A percentile compares a stretch with the other conserved stretches of the same genome.
Conservation (phyloP, 2,888 invertebrate genomes). For the Hemaris fuciformis region DNA sequence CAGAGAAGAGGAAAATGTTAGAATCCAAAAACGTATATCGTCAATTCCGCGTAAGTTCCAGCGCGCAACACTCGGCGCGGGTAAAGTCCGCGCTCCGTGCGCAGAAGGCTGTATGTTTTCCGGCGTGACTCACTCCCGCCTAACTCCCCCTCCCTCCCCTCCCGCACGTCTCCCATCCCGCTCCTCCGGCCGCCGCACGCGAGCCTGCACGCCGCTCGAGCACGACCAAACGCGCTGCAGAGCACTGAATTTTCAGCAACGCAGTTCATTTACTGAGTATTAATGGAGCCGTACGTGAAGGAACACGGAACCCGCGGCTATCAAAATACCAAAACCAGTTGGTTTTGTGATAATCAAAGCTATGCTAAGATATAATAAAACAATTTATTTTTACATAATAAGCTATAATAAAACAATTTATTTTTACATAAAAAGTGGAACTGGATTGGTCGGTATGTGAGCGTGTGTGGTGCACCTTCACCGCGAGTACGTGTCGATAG, state of each 20-base stretch:
- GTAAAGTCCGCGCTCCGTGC: neutral
- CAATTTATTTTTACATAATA: too few species aligned
- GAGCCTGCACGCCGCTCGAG: neutral
- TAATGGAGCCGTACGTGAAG: neutral
- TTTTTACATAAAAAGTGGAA: too few species aligned
- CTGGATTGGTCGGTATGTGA: too few species aligned
- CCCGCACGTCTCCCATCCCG: neutral
- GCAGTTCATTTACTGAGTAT: neutral
- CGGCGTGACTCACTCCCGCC: neutral
- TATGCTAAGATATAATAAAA: neutral
- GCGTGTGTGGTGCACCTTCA: neutral
- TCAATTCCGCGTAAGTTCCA: neutral
- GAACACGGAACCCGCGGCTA: neutral
- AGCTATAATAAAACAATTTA: too few species aligned
- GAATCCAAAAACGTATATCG: neutral
- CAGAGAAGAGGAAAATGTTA: neutral
- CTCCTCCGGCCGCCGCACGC: too few species aligned
- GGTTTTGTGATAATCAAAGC: neutral
- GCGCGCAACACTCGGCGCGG: neutral
- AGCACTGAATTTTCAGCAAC: neutral
- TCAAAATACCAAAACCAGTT: neutral
- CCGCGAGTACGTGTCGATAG: too few species aligned
- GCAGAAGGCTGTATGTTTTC: conserved; percentile 3
- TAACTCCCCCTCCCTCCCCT: neutral
- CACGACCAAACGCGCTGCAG: neutral